A percentile compares a stretch with the other conserved stretches of the same genome.
Evolutionary conservation across 2,113 vertebrate species (phyloP).

Genomic region (Hypomesus transpacificus): DNA sequence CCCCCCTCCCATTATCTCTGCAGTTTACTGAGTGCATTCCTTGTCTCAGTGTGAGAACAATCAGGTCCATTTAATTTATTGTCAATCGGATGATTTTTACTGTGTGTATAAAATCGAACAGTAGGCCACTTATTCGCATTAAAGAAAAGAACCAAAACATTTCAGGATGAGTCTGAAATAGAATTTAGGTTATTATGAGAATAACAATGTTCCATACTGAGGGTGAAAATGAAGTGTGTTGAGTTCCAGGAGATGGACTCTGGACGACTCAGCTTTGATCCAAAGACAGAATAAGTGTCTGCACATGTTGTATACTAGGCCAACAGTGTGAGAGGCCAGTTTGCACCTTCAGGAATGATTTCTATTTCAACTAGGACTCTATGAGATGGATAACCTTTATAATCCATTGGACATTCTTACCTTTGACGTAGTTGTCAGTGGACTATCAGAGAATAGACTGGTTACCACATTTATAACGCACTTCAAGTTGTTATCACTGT

Average conservation of each 20-base stretch:
- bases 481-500: neutral
- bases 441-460: no score
- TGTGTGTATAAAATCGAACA: no score
- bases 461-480: neutral
- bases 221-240: constrained; percentile 38
- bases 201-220: constrained; percentile 25
- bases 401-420: no score
- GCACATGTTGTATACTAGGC: neutral
- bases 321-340: neutral
- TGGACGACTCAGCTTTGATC: neutral
- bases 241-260: neutral
- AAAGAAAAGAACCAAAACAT: no score
- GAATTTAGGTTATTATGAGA: neutral
- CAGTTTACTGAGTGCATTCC: no score
- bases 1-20: no score
- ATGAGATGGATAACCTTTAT: neutral
- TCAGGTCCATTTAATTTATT: no score
- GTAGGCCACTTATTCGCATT: no score
- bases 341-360: neutral
- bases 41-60: no score
- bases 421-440: no score
- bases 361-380: neutral
- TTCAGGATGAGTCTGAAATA: neutral
- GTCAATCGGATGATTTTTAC: no score
- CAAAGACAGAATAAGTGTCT: neutral